Conservation (phyloP, 2,797 vertebrate species). For the Mastacembelus armatus region DNA sequence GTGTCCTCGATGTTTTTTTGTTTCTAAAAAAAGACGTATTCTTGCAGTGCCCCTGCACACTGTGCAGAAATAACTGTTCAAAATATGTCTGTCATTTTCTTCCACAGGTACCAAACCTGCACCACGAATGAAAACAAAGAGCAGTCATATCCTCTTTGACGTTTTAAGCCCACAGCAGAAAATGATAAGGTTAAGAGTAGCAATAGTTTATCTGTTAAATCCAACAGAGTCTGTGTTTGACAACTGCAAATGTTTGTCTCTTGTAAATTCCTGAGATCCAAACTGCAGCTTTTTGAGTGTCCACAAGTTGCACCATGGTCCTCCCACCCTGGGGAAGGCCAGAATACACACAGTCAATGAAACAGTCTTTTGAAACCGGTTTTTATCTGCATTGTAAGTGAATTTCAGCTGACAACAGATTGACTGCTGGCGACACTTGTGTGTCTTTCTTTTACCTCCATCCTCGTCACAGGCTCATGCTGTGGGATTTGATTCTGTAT, state of each 20-base stretch:
- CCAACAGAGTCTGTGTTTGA: conserved; percentile 15
- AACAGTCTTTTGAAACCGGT: not conserved
- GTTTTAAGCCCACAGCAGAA: conserved; percentile 45
- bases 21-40: conserved; percentile 11
- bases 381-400: not conserved
- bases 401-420: not conserved
- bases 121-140: not conserved
- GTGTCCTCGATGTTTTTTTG: not conserved
- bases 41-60: conserved; percentile 6
- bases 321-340: conserved; percentile 23
- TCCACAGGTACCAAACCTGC: too few relatives aligned
- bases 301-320: not conserved
- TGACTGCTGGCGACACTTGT: not conserved
- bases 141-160: conserved; percentile 8
- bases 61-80: not conserved
- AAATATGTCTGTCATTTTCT: not conserved
- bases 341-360: not conserved
- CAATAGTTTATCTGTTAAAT: conserved; percentile 10
- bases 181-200: not conserved
- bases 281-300: conserved; percentile 1
- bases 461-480: conserved; percentile 11
- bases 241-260: not conserved
- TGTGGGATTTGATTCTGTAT: conserved; percentile 40
- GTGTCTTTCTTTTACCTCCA: conserved; percentile 47
- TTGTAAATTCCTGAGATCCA: conserved; percentile 15